phyloP scores from a whole-genome alignment of 2,113 vertebrate genomes.

The Leucopternis melanops region DNA sequence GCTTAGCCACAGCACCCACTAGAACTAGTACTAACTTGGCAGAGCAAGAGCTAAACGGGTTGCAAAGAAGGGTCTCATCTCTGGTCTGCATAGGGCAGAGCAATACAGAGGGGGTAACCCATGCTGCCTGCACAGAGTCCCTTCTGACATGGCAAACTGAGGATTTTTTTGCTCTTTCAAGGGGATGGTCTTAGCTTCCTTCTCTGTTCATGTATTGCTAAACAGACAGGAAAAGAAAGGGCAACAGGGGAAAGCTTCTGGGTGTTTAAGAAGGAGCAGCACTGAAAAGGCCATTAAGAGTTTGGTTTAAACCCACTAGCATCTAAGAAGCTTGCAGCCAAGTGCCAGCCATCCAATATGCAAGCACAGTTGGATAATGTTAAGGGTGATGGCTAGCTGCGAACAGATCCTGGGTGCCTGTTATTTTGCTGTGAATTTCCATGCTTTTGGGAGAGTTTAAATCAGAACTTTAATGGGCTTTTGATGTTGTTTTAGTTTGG shows the following conservation, averaged over 20 bases:
- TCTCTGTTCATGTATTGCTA: not conserved
- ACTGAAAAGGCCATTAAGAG: not conserved
- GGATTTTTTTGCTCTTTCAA: not conserved
- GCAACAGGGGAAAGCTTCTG: not conserved
- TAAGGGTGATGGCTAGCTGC: conserved; percentile 38
- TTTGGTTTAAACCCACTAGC: not conserved
- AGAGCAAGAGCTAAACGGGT: not conserved
- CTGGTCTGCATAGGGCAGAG: not conserved
- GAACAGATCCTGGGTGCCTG: conserved; percentile 21
- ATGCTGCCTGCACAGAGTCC: not conserved
- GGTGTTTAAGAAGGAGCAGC: not conserved
- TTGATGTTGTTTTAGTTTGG: conserved; percentile 59
- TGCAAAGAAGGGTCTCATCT: not conserved
- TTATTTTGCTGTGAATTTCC: conserved; percentile 34
- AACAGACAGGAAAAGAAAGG: not conserved
- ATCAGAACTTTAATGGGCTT: conserved; percentile 64
- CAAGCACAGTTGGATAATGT: conserved; percentile 9
- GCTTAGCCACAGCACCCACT: not conserved
- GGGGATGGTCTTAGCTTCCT: not conserved
- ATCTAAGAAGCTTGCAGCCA: not conserved
- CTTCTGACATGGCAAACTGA: too few species aligned
- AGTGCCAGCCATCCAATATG: conserved; percentile 17
- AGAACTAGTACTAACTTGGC: not conserved
- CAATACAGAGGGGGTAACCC: not conserved
- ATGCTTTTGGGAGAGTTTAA: conserved; percentile 51